Conservation (phyloP, 2,113 vertebrate species). For the Dasyurus viverrinus region DNA sequence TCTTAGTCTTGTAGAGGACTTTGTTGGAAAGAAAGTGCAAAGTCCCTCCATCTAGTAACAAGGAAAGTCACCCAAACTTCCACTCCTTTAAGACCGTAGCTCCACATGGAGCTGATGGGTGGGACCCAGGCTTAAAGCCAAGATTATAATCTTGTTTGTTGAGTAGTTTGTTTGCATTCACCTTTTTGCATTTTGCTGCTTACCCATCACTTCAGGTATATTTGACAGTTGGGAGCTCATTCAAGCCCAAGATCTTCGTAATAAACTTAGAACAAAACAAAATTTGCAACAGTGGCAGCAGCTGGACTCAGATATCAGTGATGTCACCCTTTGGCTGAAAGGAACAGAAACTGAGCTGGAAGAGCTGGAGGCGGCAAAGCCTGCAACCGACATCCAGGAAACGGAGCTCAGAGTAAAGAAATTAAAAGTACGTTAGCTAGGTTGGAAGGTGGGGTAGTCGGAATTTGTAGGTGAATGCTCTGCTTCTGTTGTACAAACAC, state of each 20-base stretch:
- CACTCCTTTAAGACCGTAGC: not conserved
- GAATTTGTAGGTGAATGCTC: rapidly evolving
- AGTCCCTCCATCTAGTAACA: no score
- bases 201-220: slow-evolving; percentile 83
- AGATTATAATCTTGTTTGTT: not conserved
- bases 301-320: slow-evolving; percentile 87
- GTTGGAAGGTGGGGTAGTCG: not conserved
- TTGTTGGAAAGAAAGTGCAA: not conserved
- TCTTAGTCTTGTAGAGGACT: not conserved
- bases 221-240: slow-evolving; percentile 95
- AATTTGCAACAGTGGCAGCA: slow-evolving; percentile 87
- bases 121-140: not conserved
- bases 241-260: slow-evolving; percentile 83
- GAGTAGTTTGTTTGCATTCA: not conserved
- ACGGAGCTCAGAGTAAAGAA: slow-evolving; percentile 86
- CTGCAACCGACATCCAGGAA: slow-evolving; percentile 79
- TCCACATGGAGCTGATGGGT: not conserved
- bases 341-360: slow-evolving; percentile 88
- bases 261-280: slow-evolving; percentile 80
- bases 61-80: not conserved
- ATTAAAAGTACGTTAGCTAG: slow-evolving; percentile 85
- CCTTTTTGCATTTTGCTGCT: not conserved
- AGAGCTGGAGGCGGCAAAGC: slow-evolving; percentile 78
- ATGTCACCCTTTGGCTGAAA: slow-evolving; percentile 89
- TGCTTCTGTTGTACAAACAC: rapidly evolving